phyloP scores from a whole-genome alignment of 2,888 invertebrate species.

The Clusia tigrina region DNA sequence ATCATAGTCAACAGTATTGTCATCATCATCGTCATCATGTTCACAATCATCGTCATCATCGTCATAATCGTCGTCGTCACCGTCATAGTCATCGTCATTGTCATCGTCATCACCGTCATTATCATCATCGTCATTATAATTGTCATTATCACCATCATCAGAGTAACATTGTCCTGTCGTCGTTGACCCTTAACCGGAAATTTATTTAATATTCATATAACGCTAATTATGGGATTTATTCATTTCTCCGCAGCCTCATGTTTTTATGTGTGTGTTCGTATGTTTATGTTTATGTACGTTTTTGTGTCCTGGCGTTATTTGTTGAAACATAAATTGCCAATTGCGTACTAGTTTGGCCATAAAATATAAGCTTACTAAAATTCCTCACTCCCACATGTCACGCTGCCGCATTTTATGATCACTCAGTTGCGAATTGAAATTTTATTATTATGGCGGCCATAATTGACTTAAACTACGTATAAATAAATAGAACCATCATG shows the following conservation, averaged over 20 bases:
- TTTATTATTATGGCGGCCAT: no score
- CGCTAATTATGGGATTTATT: constrained; percentile 41
- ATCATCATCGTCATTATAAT: background rate
- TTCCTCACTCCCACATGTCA: no score
- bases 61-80: background rate
- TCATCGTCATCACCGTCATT: background rate
- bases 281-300: background rate
- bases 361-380: no score
- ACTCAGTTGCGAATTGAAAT: no score
- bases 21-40: background rate
- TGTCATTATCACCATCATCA: background rate
- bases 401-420: no score
- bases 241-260: background rate
- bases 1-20: background rate
- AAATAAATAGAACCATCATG: no score
- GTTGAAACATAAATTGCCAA: no score
- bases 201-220: constrained; percentile 37
- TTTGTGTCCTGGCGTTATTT: no score
- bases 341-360: no score
- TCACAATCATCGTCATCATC: background rate
- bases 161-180: background rate
- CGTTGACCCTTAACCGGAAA: constrained; percentile 26
- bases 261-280: background rate
- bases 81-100: background rate
- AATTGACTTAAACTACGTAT: no score